phyloP scores from a whole-genome alignment of 2,888 invertebrate genomes.

The Noctua fimbriata region DNA sequence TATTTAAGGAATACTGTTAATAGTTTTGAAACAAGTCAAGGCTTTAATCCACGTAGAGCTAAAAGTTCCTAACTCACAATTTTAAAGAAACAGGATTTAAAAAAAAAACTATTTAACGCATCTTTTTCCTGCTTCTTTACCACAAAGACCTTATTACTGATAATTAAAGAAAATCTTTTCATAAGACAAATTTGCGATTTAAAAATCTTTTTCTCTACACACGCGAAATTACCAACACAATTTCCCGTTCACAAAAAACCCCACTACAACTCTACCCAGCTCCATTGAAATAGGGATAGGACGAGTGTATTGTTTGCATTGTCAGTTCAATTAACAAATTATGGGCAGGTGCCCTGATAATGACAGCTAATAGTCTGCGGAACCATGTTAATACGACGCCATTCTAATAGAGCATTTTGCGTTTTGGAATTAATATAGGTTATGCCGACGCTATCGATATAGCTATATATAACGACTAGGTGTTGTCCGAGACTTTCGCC shows the following conservation, averaged over 20 bases:
- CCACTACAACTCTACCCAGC: slow-evolving; percentile 10
- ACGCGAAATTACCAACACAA: not conserved
- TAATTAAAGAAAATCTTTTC: not conserved
- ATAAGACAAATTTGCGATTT: not conserved
- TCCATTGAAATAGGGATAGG: slow-evolving; percentile 67
- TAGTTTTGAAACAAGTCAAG: not conserved
- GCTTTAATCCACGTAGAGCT: not conserved
- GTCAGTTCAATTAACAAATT: slow-evolving; percentile 83
- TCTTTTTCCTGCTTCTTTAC: not conserved
- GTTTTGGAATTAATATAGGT: slow-evolving; percentile 22
- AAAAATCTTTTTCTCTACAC: not conserved
- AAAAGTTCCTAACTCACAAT: not conserved
- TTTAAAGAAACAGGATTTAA: not conserved
- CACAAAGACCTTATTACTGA: not conserved
- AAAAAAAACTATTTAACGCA: not conserved
- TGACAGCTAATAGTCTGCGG: slow-evolving; percentile 75
- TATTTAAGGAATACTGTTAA: not conserved
- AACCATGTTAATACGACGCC: slow-evolving; percentile 21
- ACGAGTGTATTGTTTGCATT: slow-evolving; percentile 75
- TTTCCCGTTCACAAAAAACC: slow-evolving; percentile 16
- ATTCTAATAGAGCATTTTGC: slow-evolving; percentile 24
- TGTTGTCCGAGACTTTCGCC: too few species aligned
- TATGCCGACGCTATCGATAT: not conserved
- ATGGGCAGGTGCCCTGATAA: slow-evolving; percentile 72
- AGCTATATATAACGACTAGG: not conserved